Conservation (phyloP, 2,113 vertebrate genomes). For the Syngnathoides biaculeatus region DNA sequence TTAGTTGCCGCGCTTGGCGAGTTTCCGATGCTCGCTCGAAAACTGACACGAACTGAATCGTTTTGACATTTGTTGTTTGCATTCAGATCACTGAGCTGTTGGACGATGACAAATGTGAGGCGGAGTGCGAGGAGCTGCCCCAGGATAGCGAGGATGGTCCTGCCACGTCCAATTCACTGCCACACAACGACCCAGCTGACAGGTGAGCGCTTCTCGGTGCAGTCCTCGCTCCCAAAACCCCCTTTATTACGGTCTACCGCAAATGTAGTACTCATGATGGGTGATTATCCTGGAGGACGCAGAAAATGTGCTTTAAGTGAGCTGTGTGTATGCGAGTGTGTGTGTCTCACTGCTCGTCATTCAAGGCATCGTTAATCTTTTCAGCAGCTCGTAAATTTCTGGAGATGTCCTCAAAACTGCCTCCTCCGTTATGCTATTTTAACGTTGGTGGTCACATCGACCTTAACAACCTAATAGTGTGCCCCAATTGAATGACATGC, state of each 20-base stretch:
- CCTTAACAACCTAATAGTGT: neutral
- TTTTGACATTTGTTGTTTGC: neutral
- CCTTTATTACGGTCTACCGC: neutral
- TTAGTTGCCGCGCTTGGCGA: neutral
- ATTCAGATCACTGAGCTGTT: constrained; percentile 90
- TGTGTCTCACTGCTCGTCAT: neutral
- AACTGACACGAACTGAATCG: neutral
- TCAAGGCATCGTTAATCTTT: constrained; percentile 2
- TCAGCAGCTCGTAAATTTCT: neutral
- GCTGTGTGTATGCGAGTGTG: neutral
- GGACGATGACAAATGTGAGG: constrained; percentile 90
- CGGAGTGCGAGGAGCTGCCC: constrained; percentile 87
- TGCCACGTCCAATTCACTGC: constrained; percentile 50
- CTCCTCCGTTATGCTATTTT: neutral
- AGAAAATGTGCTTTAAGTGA: neutral
- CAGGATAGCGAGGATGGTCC: constrained; percentile 83
- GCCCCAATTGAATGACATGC: neutral
- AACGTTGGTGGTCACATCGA: neutral
- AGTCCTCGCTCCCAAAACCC: neutral
- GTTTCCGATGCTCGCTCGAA: neutral
- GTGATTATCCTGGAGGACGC: neutral
- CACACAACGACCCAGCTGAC: constrained; percentile 61
- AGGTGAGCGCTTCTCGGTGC: constrained; percentile 38
- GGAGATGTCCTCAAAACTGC: neutral
- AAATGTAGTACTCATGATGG: neutral